Conservation (phyloP, 1,140 invertebrate species). For the Euborellia annulipes region DNA sequence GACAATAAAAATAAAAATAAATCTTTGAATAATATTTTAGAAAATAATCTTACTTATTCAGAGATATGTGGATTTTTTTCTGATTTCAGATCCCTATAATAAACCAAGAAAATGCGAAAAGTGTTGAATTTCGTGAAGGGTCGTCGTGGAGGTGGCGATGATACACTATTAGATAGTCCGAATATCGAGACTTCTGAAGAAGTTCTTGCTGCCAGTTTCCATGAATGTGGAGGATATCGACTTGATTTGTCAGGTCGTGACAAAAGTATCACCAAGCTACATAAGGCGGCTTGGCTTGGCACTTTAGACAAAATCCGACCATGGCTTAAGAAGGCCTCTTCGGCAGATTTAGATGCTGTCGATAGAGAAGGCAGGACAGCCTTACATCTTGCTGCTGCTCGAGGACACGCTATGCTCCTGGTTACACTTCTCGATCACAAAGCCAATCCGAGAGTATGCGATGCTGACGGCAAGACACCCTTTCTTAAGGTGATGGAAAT, state of each 20-base stretch:
- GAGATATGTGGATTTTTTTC: no score
- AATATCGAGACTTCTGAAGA: no score
- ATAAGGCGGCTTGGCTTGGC: slow-evolving; percentile 23
- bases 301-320: slow-evolving; percentile 21
- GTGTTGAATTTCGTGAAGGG: slow-evolving; percentile 24
- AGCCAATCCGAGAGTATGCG: slow-evolving; percentile 18
- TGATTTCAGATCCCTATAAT: no score
- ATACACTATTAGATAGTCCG: neutral
- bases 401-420: slow-evolving; percentile 22
- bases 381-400: slow-evolving; percentile 21
- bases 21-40: no score
- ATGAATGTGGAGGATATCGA: slow-evolving; percentile 9
- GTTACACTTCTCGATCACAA: slow-evolving; percentile 21
- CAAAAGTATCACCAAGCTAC: slow-evolving; percentile 21
- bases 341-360: slow-evolving; percentile 17
- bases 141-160: neutral
- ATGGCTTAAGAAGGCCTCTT: slow-evolving; percentile 13
- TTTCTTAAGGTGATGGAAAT: slow-evolving; percentile 24
- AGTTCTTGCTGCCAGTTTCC: no score
- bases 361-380: slow-evolving; percentile 20
- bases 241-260: slow-evolving; percentile 21
- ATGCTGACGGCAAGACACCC: slow-evolving; percentile 22
- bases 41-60: no score
- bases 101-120: slow-evolving; percentile 22
- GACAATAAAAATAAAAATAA: no score